phyloP scores from a whole-genome alignment of 2,888 invertebrate genomes.

The Morpho helenor region DNA sequence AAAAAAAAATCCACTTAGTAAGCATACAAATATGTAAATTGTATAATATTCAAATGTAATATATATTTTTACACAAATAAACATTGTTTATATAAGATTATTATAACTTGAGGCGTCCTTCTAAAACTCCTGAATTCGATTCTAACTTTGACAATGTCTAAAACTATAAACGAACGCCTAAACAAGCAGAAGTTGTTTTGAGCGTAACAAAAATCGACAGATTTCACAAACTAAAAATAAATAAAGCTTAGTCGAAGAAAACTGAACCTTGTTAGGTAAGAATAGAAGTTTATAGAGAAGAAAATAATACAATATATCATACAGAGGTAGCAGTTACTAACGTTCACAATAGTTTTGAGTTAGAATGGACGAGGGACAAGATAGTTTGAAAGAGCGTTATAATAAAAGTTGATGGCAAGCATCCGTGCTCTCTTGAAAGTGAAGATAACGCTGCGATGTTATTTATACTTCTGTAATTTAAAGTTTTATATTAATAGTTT shows the following conservation, averaged over 20 bases:
- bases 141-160: too few species aligned
- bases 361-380: conserved; percentile 26
- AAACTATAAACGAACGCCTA: conserved; percentile 38
- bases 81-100: too few species aligned
- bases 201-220: conserved; percentile 45
- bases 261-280: conserved; percentile 6
- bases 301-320: conserved; percentile 52
- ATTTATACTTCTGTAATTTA: too few species aligned
- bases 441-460: neutral
- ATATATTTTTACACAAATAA: too few species aligned
- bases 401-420: conserved; percentile 23
- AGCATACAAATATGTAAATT: too few species aligned
- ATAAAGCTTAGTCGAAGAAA: conserved; percentile 17
- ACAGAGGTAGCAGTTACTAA: conserved; percentile 39
- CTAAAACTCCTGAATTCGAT: too few species aligned
- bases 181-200: conserved; percentile 42
- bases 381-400: conserved; percentile 27
- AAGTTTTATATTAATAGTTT: too few species aligned
- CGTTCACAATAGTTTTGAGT: conserved; percentile 32
- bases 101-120: too few species aligned
- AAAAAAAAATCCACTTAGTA: too few species aligned
- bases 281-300: conserved; percentile 11
- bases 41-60: too few species aligned
- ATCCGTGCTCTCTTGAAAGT: conserved; percentile 9
- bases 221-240: conserved; percentile 30